Conservation (phyloP, 2,113 vertebrate species). For the Nanger granti region DNA sequence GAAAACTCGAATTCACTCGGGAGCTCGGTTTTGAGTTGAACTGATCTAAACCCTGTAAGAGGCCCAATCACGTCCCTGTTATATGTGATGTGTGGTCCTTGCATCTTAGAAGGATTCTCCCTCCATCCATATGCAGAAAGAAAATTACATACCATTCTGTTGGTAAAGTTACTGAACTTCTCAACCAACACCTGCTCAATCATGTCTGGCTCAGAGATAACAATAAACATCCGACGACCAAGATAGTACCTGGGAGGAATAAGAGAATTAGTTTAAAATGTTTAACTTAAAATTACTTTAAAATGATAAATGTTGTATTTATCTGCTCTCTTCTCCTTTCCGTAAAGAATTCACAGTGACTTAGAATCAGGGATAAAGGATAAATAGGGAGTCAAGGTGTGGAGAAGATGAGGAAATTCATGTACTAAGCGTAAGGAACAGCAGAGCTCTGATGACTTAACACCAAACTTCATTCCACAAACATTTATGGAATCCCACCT, state of each 20-base stretch:
- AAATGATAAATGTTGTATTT: not conserved
- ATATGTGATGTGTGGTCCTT: too few species aligned
- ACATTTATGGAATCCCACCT: not conserved
- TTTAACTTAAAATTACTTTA: not conserved
- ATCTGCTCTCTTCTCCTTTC: not conserved
- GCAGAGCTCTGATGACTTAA: not conserved
- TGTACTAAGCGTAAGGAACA: rapidly evolving
- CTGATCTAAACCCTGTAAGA: not conserved
- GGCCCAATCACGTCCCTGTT: not conserved
- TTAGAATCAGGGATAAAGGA: not conserved
- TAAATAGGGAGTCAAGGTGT: not conserved
- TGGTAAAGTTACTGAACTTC: constrained; percentile 91
- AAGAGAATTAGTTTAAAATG: not conserved
- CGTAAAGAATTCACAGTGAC: not conserved
- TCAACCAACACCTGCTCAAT: constrained; percentile 90
- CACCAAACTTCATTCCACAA: not conserved
- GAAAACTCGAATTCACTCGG: not conserved
- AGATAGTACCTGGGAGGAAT: constrained; percentile 88
- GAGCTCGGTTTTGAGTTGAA: not conserved
- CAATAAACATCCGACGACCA: constrained; percentile 81
- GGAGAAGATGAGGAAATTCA: not conserved
- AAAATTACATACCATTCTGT: constrained; percentile 83
- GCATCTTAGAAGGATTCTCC: not conserved
- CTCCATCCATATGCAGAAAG: not conserved
- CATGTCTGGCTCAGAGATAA: constrained; percentile 86